A percentile compares a stretch with the other conserved stretches of the same genome.
Evolutionary conservation across 2,113 vertebrate genomes (phyloP).

Genomic region (Onychostruthus taczanowskii): DNA sequence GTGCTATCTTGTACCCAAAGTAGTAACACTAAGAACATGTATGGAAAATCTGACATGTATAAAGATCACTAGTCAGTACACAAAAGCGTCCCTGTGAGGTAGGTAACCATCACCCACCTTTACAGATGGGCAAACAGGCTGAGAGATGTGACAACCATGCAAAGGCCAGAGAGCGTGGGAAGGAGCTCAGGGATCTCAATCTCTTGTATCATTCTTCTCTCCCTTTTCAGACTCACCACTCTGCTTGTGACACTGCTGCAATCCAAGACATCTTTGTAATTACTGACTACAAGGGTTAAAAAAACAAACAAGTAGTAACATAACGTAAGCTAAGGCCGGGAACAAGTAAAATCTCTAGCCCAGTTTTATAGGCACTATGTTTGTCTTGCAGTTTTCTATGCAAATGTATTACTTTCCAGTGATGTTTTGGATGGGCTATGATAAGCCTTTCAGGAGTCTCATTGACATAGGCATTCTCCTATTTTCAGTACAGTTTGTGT

Average conservation of each 20-base stretch:
- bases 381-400: background rate
- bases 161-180: background rate
- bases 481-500: background rate
- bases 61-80: background rate
- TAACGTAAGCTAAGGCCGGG: background rate
- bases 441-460: conserved; percentile 31
- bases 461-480: background rate
- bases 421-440: background rate
- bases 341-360: background rate
- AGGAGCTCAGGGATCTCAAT: background rate
- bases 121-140: conserved; percentile 17
- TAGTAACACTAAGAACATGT: background rate
- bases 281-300: background rate
- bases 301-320: background rate
- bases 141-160: background rate
- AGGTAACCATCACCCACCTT: conserved; percentile 26
- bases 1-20: background rate
- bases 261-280: background rate
- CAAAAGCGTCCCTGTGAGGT: conserved; percentile 37
- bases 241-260: background rate
- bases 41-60: background rate
- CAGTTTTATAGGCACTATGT: background rate
- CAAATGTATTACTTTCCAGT: background rate
- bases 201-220: background rate
- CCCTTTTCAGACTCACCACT: background rate